A percentile compares a stretch with the other conserved stretches of the same genome.
Evolutionary conservation across 1,140 invertebrate genomes (phyloP).

Genomic region (Coenobita brevimanus): DNA sequence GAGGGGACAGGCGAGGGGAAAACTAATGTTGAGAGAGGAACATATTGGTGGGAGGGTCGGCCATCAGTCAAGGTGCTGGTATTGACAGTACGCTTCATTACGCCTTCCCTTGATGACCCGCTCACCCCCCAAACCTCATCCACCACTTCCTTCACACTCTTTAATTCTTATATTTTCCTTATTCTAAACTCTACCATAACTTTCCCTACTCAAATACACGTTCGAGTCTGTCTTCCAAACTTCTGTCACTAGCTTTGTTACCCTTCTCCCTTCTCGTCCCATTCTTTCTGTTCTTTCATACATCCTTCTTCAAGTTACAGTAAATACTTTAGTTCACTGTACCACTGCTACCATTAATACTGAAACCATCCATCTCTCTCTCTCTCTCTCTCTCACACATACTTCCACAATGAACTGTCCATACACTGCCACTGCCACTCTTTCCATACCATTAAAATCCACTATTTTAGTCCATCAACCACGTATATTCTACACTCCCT

Average conservation of each 20-base stretch:
- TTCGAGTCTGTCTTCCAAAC: not conserved
- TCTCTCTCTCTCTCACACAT: not conserved
- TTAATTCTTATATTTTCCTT: not conserved
- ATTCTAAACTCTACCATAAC: not conserved
- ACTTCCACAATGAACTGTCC: not conserved
- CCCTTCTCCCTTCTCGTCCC: not conserved
- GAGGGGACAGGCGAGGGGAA: not conserved
- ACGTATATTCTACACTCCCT: no score
- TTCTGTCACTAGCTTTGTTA: not conserved
- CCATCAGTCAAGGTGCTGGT: constrained; percentile 9
- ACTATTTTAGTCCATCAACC: not conserved
- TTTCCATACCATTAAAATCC: not conserved
- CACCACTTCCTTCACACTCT: not conserved
- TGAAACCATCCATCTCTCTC: not conserved
- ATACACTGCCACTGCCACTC: not conserved
- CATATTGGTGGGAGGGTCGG: constrained; percentile 9
- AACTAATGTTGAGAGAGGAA: not conserved
- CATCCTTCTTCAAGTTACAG: not conserved
- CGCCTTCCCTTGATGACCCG: not conserved
- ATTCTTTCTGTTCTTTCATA: not conserved
- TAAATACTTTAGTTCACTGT: not conserved
- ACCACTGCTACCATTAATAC: no score
- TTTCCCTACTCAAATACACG: no score
- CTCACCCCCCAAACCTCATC: not conserved
- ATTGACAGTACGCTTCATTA: constrained; percentile 9